Evolutionary conservation across 2,113 vertebrate genomes (phyloP).

Genomic region (Antechinus flavipes): DNA sequence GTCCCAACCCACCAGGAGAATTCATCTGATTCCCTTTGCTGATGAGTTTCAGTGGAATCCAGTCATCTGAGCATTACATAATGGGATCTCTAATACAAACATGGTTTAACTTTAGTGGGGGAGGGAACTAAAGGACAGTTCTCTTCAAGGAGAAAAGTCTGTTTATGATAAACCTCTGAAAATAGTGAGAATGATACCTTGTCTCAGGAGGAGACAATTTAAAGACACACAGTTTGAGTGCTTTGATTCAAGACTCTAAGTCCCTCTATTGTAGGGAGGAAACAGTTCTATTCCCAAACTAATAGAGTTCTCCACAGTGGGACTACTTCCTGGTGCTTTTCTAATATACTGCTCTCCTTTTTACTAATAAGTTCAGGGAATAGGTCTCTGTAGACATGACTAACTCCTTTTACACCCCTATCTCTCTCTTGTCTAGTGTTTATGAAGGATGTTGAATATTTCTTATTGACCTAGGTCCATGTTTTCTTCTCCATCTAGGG

Average conservation of each 20-base stretch:
- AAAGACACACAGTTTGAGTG: background rate
- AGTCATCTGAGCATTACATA: background rate
- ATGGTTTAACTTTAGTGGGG: background rate
- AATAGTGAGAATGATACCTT: background rate
- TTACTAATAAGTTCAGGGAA: background rate
- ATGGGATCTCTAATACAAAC: background rate
- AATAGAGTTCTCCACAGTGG: background rate
- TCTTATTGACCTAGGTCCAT: background rate
- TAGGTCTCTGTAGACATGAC: background rate
- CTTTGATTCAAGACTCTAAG: background rate
- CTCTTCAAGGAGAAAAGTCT: background rate
- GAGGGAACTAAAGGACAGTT: background rate
- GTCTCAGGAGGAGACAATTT: background rate
- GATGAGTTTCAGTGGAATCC: background rate
- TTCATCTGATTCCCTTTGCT: background rate
- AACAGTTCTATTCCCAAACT: background rate
- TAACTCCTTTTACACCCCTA: background rate
- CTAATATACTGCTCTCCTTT: background rate
- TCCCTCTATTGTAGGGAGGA: background rate
- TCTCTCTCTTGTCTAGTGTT: background rate
- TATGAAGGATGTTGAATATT: background rate
- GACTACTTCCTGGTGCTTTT: background rate
- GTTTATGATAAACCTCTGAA: background rate
- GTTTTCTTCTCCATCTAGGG: background rate
- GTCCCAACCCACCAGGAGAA: background rate